Conservation (phyloP, 2,797 vertebrate genomes). For the Pipistrellus nathusii region DNA sequence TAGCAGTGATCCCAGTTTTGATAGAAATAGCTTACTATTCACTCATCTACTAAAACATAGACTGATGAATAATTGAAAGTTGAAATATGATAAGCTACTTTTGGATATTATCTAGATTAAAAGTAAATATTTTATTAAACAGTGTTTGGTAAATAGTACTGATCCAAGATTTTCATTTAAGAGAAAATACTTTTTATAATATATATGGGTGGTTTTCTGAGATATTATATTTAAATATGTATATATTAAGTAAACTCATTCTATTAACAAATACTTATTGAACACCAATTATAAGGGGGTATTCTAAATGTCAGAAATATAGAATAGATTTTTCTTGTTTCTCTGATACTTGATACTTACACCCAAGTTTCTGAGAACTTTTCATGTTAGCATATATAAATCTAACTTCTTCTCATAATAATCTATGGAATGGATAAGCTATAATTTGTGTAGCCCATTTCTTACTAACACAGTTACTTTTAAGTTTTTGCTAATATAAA, state of each 20-base stretch:
- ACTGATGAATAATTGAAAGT: neutral
- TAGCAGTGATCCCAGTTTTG: neutral
- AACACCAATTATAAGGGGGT: neutral
- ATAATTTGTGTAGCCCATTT: no score
- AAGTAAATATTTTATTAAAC: neutral
- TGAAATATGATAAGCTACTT: conserved; percentile 10
- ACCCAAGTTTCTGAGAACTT: no score
- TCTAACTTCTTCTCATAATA: no score
- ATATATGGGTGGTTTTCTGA: neutral
- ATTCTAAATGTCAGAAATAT: neutral
- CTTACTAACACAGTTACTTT: neutral
- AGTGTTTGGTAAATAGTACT: neutral
- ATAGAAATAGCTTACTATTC: neutral
- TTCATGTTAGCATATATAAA: no score
- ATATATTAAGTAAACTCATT: neutral
- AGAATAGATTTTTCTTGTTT: neutral
- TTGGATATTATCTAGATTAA: neutral
- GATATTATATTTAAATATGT: neutral
- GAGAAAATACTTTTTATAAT: neutral
- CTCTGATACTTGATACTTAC: no score
- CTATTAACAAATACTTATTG: neutral
- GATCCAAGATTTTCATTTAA: neutral
- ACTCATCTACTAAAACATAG: neutral
- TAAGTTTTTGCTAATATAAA: no score
- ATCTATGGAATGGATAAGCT: no score